Evolutionary conservation across 2,797 vertebrate genomes (phyloP).

Genomic region (Furcifer pardalis): DNA sequence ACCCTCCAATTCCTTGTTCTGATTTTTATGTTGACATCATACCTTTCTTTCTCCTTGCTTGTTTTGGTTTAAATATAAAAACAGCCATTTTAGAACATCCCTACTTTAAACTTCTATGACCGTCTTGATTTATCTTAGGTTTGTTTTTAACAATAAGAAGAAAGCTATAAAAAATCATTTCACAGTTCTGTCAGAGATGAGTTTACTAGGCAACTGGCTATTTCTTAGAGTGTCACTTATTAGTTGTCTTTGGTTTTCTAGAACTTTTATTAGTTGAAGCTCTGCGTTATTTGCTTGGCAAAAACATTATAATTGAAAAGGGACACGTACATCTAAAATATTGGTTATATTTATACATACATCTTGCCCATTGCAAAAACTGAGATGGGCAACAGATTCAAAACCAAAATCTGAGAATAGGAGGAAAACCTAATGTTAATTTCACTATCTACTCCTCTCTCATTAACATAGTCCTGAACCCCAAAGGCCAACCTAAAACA

Average conservation of each 20-base stretch:
- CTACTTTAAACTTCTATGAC: slow-evolving; percentile 63
- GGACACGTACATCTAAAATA: slow-evolving; percentile 30
- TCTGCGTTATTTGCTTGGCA: slow-evolving; percentile 67
- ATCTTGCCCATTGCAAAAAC: neutral
- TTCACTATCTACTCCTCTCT: no score
- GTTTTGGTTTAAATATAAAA: slow-evolving; percentile 42
- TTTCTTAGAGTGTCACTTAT: slow-evolving; percentile 47
- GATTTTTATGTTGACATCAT: slow-evolving; percentile 66
- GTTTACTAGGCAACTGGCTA: slow-evolving; percentile 48
- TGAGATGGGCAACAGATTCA: neutral
- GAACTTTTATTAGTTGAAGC: slow-evolving; percentile 66
- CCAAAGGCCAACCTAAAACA: neutral
- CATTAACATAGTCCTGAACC: neutral
- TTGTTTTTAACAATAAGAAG: slow-evolving; percentile 36
- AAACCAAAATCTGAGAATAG: neutral
- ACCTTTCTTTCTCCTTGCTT: slow-evolving; percentile 51
- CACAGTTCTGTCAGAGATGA: slow-evolving; percentile 60
- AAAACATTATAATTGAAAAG: slow-evolving; percentile 23
- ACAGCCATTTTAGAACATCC: slow-evolving; percentile 36
- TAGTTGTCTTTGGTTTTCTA: slow-evolving; percentile 56
- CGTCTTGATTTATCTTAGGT: neutral
- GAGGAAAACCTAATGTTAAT: neutral
- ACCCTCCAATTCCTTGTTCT: slow-evolving; percentile 70
- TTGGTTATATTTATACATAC: neutral
- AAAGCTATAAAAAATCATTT: slow-evolving; percentile 50